Percentiles rank a stretch among this genome's conserved stretches.
Evolutionary conservation across 2,113 vertebrate species (phyloP).

Genomic region (Corapipo altera): DNA sequence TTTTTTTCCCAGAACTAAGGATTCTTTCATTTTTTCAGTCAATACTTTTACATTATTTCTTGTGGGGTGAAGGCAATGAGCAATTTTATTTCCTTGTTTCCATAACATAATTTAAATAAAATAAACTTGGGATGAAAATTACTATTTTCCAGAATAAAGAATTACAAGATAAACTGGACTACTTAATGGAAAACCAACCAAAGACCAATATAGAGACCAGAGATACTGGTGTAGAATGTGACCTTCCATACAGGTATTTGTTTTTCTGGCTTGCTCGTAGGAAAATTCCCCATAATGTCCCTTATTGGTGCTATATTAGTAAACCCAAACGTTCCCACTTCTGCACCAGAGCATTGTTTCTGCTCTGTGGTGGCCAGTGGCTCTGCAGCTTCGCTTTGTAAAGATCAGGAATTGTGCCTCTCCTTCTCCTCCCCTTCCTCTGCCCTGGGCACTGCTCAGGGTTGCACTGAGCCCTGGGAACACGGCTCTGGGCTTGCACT

Average conservation of each 20-base stretch:
- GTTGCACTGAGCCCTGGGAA: background rate
- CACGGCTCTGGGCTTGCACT: background rate
- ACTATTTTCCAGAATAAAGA: constrained; percentile 90
- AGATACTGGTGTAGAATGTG: constrained; percentile 85
- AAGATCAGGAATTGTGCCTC: background rate
- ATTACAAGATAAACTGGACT: constrained; percentile 94
- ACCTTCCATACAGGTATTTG: constrained; percentile 86
- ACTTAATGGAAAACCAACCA: constrained; percentile 85
- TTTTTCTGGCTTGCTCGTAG: background rate
- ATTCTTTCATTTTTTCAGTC: background rate
- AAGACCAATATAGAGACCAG: constrained; percentile 80
- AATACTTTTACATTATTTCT: background rate
- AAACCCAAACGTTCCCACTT: background rate
- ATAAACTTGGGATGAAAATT: background rate
- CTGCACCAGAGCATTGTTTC: background rate
- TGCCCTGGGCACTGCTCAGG: background rate
- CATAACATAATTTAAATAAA: background rate
- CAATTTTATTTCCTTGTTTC: background rate
- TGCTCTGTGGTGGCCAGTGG: background rate
- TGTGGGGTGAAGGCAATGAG: background rate
- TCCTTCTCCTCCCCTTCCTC: background rate
- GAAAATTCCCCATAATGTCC: background rate
- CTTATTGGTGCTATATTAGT: background rate
- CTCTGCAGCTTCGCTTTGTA: background rate
- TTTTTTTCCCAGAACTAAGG: background rate